phyloP scores from a whole-genome alignment of 53 echinoderm and acorn worm genomes.

The Mesocentrotus franciscanus region DNA sequence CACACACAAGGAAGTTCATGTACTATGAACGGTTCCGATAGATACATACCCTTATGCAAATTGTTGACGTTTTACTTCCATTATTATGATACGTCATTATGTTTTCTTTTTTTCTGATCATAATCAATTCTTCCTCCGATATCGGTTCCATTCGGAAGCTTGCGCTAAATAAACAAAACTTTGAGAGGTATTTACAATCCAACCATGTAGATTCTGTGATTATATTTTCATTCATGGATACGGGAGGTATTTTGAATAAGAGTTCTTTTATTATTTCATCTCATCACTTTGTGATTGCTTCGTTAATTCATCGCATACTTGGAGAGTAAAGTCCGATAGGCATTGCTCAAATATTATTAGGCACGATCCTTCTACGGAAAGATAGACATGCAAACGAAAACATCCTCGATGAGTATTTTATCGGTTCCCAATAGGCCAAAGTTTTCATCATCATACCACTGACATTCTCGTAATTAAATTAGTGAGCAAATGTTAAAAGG shows the following conservation, averaged over 20 bases:
- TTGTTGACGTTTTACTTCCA: neutral
- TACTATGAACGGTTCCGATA: neutral
- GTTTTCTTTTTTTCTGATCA: neutral
- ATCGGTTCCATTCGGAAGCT: neutral
- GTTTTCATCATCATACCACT: neutral
- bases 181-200: neutral
- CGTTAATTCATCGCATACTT: neutral
- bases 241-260: neutral
- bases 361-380: neutral
- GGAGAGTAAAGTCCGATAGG: neutral
- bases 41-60: neutral
- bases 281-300: neutral
- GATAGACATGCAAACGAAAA: neutral
- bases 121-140: neutral
- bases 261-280: neutral
- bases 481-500: neutral
- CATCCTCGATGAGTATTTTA: neutral
- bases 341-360: conserved; percentile 24
- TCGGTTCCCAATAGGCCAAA: conserved; percentile 2
- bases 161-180: neutral
- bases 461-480: neutral
- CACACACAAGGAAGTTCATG: neutral
- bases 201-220: neutral
- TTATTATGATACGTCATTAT: conserved; percentile 17
- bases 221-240: neutral